phyloP scores from a whole-genome alignment of 2,888 invertebrate genomes.

The Ceramica pisi region DNA sequence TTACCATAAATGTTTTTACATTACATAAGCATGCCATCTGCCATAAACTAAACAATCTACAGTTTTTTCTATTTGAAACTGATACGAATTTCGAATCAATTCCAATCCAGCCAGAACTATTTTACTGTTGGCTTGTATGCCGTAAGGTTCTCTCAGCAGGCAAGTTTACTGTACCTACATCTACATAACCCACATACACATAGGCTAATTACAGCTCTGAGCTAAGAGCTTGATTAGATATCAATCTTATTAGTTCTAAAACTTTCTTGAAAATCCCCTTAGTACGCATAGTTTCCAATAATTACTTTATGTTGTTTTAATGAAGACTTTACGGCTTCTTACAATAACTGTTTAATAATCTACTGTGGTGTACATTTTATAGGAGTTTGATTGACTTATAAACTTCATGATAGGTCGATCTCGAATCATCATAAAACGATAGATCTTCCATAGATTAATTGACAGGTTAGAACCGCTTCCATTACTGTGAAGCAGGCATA shows the following conservation, averaged over 20 bases:
- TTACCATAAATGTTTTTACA: too few species aligned
- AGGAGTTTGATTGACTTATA: conserved; percentile 32
- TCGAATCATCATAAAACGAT: conserved; percentile 22
- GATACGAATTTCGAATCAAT: not conserved
- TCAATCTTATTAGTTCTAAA: not conserved
- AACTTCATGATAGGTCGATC: conserved; percentile 10
- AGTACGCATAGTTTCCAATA: conserved; percentile 16
- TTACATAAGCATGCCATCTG: too few species aligned
- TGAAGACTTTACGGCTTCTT: conserved; percentile 20
- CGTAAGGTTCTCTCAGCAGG: not conserved
- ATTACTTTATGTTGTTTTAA: conserved; percentile 23
- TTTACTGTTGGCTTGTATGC: not conserved
- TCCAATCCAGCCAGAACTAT: not conserved
- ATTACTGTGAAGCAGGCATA: not conserved
- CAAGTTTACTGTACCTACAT: not conserved
- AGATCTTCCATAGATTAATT: conserved; percentile 4
- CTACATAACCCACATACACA: too few species aligned
- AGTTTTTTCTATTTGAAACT: not conserved
- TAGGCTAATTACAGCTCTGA: not conserved
- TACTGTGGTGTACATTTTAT: conserved; percentile 40
- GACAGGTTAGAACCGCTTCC: not conserved
- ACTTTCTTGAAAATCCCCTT: conserved; percentile 13
- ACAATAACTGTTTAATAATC: conserved; percentile 32
- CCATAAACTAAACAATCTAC: not conserved
- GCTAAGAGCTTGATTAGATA: not conserved